Conservation (phyloP, 2,888 invertebrate genomes). For the Prionchulus punctatus region DNA sequence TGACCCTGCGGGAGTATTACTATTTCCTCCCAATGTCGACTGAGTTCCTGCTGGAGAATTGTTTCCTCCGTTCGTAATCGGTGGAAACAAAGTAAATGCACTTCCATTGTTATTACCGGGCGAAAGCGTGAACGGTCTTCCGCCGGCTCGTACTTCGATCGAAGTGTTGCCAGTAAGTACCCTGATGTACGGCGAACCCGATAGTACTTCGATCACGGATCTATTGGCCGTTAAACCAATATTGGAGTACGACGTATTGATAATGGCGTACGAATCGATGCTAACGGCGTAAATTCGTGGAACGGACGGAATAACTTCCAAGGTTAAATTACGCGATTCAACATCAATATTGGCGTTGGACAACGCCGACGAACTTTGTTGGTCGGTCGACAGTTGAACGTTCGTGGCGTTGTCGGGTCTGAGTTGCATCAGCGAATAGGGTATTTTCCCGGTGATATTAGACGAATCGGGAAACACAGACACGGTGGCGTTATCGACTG, state of each 20-base stretch:
- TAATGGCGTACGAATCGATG: neutral
- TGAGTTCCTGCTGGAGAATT: neutral
- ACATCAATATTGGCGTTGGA: neutral
- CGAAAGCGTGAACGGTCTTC: neutral
- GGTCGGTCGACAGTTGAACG: neutral
- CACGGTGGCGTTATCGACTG: neutral
- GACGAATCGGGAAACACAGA: neutral
- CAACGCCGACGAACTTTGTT: neutral
- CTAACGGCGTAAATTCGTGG: neutral
- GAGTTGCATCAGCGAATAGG: neutral
- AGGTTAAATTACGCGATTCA: neutral
- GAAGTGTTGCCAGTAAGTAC: slow-evolving; percentile 2
- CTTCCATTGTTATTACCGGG: neutral
- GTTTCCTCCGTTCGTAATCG: neutral
- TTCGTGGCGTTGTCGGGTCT: neutral
- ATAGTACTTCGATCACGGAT: neutral
- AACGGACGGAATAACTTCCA: neutral
- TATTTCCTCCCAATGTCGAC: neutral
- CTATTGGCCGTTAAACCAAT: neutral
- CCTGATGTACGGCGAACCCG: neutral
- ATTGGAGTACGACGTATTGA: neutral
- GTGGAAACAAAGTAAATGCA: neutral
- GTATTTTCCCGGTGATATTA: neutral
- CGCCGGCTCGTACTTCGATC: neutral
- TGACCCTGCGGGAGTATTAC: neutral